Base-by-base conservation (phyloP, 1,140 invertebrate species). In the Trinorchestia longiramus region DNA sequence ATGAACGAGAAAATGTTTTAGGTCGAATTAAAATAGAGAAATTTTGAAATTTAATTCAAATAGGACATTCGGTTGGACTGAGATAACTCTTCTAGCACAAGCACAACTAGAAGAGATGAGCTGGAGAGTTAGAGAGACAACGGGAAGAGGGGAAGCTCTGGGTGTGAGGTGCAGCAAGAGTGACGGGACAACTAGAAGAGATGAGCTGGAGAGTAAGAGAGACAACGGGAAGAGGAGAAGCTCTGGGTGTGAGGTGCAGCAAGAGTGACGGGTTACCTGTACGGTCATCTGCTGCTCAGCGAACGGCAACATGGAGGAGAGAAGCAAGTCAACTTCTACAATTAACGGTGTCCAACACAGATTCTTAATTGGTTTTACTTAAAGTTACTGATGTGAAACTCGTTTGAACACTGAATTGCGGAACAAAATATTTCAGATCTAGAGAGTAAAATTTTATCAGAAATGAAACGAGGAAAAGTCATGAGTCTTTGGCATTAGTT, bases 201-300 rank as follows among this genome's bases (percentile, higher is more conserved):
- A 77, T 19, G 62, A 36, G 62, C 62, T 23, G 62, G 28, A 36
- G 62, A 36, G 62, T 19, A 53, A 77, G 15, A 77, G 62, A 28
- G 28, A 77, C 1, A 77, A 3, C 15, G 62, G 28, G 28, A 36
- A 77, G 28, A 15, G 62, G 28, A 77, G 62, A 15, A 77, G 62
- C 11, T 11, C 15, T 77, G 15, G 28, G 62, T 77, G 62, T 77
- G 62, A 77, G 62, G 62, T 77, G 62, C 62, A 77, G 62, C 62
- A 23, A 77, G 47, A 77, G 1, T 8, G 43, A 91, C 88, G 88
- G 41, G 88, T 91, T 91, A 91, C 88, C 88, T 91, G 88, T 23
- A 91, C 41, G 43, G 88, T 91, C 41, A 44, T 91, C 88, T 91
- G 88, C 88, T 91, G 88, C 88, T 91, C 19, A 44, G 62, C 62